Percentiles rank a stretch among this genome's conserved stretches.
These are phyloP conservation scores for Chionoecetes opilio DNA, from an alignment of 1,140 invertebrate genomes.

Conservation along the genomic window DNA sequence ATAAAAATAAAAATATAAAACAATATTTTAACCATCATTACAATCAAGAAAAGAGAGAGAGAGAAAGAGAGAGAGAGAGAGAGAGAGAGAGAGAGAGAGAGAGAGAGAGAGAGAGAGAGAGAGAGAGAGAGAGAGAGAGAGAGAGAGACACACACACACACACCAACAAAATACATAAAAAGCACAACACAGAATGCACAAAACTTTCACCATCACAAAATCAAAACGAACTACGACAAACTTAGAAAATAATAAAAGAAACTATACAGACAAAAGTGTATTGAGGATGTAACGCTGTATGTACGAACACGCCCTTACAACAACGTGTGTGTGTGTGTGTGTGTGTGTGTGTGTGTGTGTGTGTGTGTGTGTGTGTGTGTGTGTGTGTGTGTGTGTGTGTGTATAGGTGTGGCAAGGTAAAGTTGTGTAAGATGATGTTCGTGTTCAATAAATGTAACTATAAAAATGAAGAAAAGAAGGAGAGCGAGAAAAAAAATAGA, in stretches of 20 bases:
- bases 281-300: background rate
- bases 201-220: no score
- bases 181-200: no score
- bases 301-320: background rate
- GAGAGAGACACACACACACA: background rate
- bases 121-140: conserved; percentile 27
- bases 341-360: conserved; percentile 5
- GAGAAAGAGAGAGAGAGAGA: background rate
- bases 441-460: no score
- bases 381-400: conserved; percentile 27
- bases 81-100: background rate
- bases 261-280: no score
- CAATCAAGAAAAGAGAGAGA: background rate
- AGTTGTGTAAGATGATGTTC: no score
- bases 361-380: conserved; percentile 29
- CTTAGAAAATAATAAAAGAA: no score
- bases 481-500: background rate
- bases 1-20: background rate
- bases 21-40: background rate
- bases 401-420: background rate
- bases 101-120: conserved; percentile 15
- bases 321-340: background rate
- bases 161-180: no score
- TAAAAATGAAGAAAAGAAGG: no score
- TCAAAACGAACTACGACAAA: no score